A percentile compares a stretch with the other conserved stretches of the same genome.
phyloP scores from a whole-genome alignment of 2,797 vertebrate species.

The Labroides dimidiatus region DNA sequence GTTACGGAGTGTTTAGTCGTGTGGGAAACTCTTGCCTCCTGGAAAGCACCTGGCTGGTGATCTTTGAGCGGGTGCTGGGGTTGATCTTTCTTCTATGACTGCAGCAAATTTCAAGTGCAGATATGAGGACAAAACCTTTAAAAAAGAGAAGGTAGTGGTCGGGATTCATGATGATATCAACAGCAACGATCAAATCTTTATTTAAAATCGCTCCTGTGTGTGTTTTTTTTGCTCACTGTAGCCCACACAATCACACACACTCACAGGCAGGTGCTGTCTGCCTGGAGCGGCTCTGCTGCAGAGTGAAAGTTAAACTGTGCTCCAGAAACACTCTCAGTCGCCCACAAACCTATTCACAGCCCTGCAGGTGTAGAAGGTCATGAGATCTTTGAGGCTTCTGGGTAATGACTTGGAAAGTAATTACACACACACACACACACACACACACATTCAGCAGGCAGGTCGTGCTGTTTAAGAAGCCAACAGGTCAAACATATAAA shows the following conservation, averaged over 20 bases:
- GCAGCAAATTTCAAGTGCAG: too few relatives aligned
- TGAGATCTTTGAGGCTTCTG: slow-evolving; percentile 27
- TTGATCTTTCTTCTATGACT: too few relatives aligned
- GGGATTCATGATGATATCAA: not conserved
- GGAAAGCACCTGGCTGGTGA: too few relatives aligned
- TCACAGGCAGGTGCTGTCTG: slow-evolving; percentile 53
- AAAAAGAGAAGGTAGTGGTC: not conserved
- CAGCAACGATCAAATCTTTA: not conserved
- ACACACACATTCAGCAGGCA: slow-evolving; percentile 14
- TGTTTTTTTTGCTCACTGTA: slow-evolving; percentile 28
- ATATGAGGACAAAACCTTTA: too few relatives aligned
- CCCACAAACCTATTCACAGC: slow-evolving; percentile 35
- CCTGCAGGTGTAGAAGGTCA: slow-evolving; percentile 52
- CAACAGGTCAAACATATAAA: slow-evolving; percentile 63
- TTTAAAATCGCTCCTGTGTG: not conserved
- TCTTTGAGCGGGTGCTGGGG: too few relatives aligned
- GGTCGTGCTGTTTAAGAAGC: slow-evolving; percentile 58
- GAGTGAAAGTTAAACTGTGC: slow-evolving; percentile 49
- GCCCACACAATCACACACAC: slow-evolving; percentile 34
- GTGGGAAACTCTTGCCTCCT: too few relatives aligned
- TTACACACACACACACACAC: slow-evolving; percentile 8
- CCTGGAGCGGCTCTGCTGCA: slow-evolving; percentile 17
- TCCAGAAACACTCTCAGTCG: slow-evolving; percentile 30
- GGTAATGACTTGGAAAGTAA: slow-evolving; percentile 17
- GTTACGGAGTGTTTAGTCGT: too few relatives aligned